Base-by-base conservation (phyloP, 2,113 vertebrate species). In the Sterna hirundo region DNA sequence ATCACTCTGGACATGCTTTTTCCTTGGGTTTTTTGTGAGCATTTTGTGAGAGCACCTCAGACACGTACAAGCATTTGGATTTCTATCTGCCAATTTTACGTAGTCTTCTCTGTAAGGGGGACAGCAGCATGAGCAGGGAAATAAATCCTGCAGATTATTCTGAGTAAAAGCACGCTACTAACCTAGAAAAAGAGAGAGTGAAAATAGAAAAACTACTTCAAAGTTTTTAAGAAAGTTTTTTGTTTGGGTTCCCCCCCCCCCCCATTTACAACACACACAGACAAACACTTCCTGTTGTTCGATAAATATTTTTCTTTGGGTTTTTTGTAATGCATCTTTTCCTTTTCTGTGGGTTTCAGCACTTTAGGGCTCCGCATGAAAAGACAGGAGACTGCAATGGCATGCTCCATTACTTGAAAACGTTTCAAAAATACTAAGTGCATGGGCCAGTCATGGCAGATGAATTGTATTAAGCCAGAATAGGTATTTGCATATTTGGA, bases 401-500 rank as follows among this genome's bases (percentile, higher is more conserved):
- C 2, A 3, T 66, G 47, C 49, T 77, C 58, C 32, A 12, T 57
- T 47, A 81, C 80, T 66, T 74, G 55, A 9, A 70, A 84, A 82
- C 4, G 1, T 46, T 93, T 91, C 36, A 8, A 72, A 90, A 94
- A 55, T 42, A 34, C 29, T 57, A 62, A 91, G 27, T 74, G 54
- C 46, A 78, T 0, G 3, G 64, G 74, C 46, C 3, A 16, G 83
- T 66, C 77, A 54, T 5, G 58, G 90, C 64, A 91, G 83, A 96
- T 65, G 62, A 94, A 81, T 82, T 86, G 51, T 9, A 54, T 65
- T 32, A 81, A 92, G 38, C 25, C 61, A 70, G 49, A 80, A 66
- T 2, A 93, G 52, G 44, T 23, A 94, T 80, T 44, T 91, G 88
- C 47, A 76, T 85, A 81, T 93, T 92, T 95, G 76, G 55, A 97